Evolutionary conservation across 2,797 vertebrate genomes (phyloP).

Genomic region (Melopsittacus undulatus): DNA sequence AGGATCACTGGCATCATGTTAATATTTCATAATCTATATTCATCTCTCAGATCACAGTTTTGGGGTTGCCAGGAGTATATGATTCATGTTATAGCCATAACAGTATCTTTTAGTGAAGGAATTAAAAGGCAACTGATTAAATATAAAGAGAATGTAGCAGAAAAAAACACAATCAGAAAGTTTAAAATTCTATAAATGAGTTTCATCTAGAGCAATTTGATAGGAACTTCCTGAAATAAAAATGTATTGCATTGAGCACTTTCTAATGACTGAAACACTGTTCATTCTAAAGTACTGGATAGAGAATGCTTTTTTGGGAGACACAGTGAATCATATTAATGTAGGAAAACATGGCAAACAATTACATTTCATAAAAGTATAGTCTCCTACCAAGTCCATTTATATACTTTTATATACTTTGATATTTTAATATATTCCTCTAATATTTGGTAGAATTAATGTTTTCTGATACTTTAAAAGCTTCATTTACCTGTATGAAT

Average conservation of each 20-base stretch:
- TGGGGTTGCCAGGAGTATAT: neutral
- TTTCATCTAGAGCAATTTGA: neutral
- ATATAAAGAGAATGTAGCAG: neutral
- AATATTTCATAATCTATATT: slow-evolving; percentile 2
- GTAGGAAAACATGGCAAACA: neutral
- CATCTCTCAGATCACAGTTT: neutral
- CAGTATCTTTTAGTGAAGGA: neutral
- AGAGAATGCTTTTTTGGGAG: neutral
- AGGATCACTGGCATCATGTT: neutral
- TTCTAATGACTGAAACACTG: neutral
- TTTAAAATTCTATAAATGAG: neutral
- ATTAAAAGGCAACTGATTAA: neutral
- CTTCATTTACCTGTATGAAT: neutral
- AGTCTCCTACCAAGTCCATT: neutral
- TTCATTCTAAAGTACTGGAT: neutral
- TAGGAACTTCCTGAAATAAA: neutral
- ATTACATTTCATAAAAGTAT: neutral
- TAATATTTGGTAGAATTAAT: neutral
- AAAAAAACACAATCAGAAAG: neutral
- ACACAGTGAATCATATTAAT: neutral
- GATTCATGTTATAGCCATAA: neutral
- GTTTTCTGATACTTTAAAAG: neutral
- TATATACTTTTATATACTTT: neutral
- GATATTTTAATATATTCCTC: neutral
- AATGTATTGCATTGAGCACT: neutral